Base-by-base conservation (phyloP, 2,113 vertebrate genomes). In the Callipepla squamata region DNA sequence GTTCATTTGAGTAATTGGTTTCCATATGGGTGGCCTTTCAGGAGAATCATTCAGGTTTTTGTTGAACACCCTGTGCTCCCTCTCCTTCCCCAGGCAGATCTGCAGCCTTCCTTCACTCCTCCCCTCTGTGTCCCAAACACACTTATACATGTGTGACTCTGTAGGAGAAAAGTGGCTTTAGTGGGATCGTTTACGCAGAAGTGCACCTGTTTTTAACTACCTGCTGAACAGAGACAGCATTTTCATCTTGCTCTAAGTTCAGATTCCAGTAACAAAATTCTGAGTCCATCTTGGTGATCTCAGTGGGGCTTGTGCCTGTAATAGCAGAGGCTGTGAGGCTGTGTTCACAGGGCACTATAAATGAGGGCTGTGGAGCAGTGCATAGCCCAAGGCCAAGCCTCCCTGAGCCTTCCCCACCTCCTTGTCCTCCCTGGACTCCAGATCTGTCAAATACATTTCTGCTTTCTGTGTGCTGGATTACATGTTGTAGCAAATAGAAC, bases 81-180 rank as follows among this genome's bases (percentile, higher is more conserved):
- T 53, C 80, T 53, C 11, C 14, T 59, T 6, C 4, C 14, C 8
- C 2, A 1, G 3, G 2, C 0, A 69, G 57, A 59, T 36, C 26
- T n/a, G n/a, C 23, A 69, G 62, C 21, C 30, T 90, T 80, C 66
- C 47, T 83, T 36, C 58, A 58, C 11, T 57, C 16, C 25, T 25
- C 66, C 47, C 6, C 25, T 47, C 9, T 47, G 22, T 62, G 55
- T 32, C 30, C n/a, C 32, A 74, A 74, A 61, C 45, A 28, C 6
- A 19, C 19, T 48, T 91, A 44, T 59, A 53, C 22, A 6, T 5
- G 8, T 6, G 7, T n/a, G 38, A 42, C 69, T 81, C 58, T 59
- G 19, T 44, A 67, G 25, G n/a, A 34, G 59, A 48, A 74, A 53
- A 11, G n/a, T 79, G 42, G 47, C 38, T 76, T 80, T 79, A 53